Evolutionary conservation across 2,113 vertebrate genomes (phyloP).

Genomic region (Neoarius graeffei): DNA sequence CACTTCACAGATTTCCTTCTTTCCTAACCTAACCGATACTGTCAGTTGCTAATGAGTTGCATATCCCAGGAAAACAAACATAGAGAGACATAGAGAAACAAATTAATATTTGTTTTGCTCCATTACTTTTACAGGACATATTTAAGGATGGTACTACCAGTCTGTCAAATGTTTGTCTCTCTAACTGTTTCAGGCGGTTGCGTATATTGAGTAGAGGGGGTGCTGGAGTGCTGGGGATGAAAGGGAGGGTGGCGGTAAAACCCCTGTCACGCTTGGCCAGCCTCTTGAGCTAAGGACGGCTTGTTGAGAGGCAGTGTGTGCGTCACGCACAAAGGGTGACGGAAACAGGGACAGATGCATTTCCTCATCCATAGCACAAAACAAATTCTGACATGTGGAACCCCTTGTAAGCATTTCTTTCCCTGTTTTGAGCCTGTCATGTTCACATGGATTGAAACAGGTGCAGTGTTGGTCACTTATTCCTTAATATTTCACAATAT

Average conservation of each 20-base stretch:
- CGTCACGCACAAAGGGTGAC: slow-evolving; percentile 65
- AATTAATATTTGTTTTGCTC: not conserved
- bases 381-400: slow-evolving; percentile 70
- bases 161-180: slow-evolving; percentile 19
- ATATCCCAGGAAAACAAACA: not conserved
- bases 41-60: not conserved
- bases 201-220: slow-evolving; percentile 36
- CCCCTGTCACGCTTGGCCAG: slow-evolving; percentile 69
- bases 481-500: not conserved
- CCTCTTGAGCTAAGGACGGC: slow-evolving; percentile 66
- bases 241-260: slow-evolving; percentile 52
- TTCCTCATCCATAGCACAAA: slow-evolving; percentile 63
- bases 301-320: slow-evolving; percentile 67
- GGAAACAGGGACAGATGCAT: slow-evolving; percentile 64
- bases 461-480: slow-evolving; percentile 13
- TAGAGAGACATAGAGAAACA: not conserved
- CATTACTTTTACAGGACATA: not conserved
- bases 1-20: not conserved
- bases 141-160: not conserved
- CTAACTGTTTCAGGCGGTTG: slow-evolving; percentile 42
- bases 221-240: slow-evolving; percentile 1
- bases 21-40: not conserved
- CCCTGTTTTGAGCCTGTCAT: slow-evolving; percentile 1
- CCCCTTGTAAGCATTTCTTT: slow-evolving; percentile 51
- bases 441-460: slow-evolving; percentile 25